Evolutionary conservation across 2,113 vertebrate genomes (phyloP).

Genomic region (Pterocles orientalis): DNA sequence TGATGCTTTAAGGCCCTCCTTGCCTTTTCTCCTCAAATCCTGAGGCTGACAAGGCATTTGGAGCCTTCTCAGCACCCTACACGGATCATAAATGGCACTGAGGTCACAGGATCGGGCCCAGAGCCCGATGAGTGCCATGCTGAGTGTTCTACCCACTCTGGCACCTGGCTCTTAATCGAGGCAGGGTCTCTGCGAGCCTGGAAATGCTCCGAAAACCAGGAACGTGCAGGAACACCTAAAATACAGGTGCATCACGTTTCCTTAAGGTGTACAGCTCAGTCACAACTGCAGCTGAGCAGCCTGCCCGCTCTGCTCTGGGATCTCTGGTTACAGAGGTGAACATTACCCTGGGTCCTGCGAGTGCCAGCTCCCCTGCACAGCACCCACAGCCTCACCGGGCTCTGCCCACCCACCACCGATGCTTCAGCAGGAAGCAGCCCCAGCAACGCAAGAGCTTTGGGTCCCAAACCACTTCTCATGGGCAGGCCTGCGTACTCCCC

Average conservation of each 20-base stretch:
- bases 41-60: no score
- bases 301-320: neutral
- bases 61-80: neutral
- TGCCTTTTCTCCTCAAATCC: neutral
- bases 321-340: neutral
- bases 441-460: neutral
- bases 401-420: neutral
- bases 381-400: accelerated
- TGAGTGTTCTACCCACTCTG: accelerated
- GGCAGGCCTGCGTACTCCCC: neutral
- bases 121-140: neutral
- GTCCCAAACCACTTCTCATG: accelerated
- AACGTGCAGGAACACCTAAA: neutral
- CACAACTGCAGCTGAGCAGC: neutral
- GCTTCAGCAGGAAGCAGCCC: neutral
- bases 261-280: neutral
- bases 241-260: accelerated
- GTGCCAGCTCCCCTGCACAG: neutral
- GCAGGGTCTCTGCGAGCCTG: neutral
- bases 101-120: neutral
- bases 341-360: accelerated
- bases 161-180: neutral
- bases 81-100: accelerated
- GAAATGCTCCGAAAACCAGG: neutral
- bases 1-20: neutral